phyloP scores from a whole-genome alignment of 2,797 vertebrate species.

The Huso huso region DNA sequence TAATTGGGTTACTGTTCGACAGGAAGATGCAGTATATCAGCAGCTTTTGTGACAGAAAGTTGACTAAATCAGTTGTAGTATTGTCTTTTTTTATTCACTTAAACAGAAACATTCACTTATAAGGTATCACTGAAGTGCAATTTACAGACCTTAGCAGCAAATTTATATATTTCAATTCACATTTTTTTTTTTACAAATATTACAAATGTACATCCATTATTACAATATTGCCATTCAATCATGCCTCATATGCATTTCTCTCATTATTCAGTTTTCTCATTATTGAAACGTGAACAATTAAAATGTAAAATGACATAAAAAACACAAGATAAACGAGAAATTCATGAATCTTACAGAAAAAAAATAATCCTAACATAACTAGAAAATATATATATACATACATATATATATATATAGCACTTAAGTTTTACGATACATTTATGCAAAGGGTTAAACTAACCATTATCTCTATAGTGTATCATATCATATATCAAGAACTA shows the following conservation, averaged over 20 bases:
- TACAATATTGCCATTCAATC: slow-evolving; percentile 65
- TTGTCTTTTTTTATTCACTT: slow-evolving; percentile 69
- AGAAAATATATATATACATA: not conserved
- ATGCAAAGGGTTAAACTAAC: not conserved
- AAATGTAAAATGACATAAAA: not conserved
- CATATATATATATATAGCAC: too few species aligned
- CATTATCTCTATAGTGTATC: not conserved
- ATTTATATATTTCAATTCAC: slow-evolving; percentile 66
- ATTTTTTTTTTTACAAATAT: slow-evolving; percentile 68
- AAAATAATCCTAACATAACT: not conserved
- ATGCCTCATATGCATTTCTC: slow-evolving; percentile 62
- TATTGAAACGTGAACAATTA: not conserved
- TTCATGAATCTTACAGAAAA: not conserved
- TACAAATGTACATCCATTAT: slow-evolving; percentile 68
- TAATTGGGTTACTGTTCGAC: too few species aligned
- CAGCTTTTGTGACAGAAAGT: too few species aligned
- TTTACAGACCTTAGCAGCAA: slow-evolving; percentile 76
- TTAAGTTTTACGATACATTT: not conserved
- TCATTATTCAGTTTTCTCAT: slow-evolving; percentile 34
- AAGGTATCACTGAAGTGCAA: slow-evolving; percentile 60
- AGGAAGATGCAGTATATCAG: too few species aligned
- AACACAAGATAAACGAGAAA: not conserved
- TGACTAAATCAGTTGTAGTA: slow-evolving; percentile 23
- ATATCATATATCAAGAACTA: slow-evolving; percentile 2
- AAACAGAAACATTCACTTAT: slow-evolving; percentile 87